Evolutionary conservation across 2,797 vertebrate species (phyloP).

Genomic region (Ceryle rudis): DNA sequence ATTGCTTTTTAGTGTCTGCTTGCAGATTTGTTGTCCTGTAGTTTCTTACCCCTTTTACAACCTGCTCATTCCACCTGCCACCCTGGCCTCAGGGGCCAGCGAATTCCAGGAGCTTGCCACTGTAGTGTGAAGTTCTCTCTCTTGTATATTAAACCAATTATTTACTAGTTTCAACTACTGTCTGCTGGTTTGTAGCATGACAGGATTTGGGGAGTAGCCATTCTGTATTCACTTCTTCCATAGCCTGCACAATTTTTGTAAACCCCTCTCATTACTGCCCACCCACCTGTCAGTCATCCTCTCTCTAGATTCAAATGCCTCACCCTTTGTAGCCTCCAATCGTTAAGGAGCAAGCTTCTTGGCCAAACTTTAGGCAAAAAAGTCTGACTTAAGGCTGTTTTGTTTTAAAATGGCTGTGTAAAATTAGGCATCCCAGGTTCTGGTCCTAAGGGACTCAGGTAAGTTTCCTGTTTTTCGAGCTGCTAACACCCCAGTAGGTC

Average conservation of each 20-base stretch:
- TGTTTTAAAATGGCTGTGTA: not conserved
- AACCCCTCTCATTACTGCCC: not conserved
- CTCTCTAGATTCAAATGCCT: not conserved
- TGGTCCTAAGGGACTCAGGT: not conserved
- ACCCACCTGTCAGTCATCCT: too few species aligned
- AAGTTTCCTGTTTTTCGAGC: not conserved
- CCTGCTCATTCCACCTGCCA: not conserved
- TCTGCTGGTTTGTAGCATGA: not conserved
- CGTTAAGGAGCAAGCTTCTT: not conserved
- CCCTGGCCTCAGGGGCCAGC: not conserved
- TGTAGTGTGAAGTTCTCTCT: not conserved
- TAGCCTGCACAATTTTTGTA: not conserved
- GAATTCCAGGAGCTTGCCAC: not conserved
- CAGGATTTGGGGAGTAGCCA: accelerated
- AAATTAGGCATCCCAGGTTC: not conserved
- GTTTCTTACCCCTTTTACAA: not conserved
- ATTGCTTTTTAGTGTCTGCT: not conserved
- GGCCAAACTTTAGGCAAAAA: not conserved
- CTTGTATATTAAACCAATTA: not conserved
- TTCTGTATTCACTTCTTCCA: not conserved
- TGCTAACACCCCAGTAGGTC: not conserved
- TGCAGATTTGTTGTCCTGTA: not conserved
- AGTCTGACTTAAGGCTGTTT: not conserved
- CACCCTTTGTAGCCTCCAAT: not conserved
- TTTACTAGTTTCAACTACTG: not conserved